Conservation (phyloP, 2,113 vertebrate species). For the Eclectus roratus region DNA sequence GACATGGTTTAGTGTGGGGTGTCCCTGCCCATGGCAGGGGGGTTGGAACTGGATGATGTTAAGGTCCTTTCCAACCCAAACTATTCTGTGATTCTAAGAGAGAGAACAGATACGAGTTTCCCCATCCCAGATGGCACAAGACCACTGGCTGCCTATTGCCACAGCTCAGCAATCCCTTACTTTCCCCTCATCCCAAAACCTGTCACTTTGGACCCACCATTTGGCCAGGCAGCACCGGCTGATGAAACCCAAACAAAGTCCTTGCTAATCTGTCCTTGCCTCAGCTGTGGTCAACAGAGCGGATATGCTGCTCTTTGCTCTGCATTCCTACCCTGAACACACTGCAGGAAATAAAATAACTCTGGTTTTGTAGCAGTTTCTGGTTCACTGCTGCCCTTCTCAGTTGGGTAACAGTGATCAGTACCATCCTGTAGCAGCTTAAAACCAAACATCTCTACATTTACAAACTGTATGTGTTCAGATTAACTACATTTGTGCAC, state of each 20-base stretch:
- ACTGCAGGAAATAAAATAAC: not conserved
- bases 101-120: not conserved
- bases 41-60: too few relatives aligned
- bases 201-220: not conserved
- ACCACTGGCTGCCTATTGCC: not conserved
- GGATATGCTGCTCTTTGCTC: not conserved
- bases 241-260: slow-evolving; percentile 56
- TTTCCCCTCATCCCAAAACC: not conserved
- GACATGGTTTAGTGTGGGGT: too few relatives aligned
- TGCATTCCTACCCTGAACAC: not conserved
- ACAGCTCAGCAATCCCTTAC: not conserved
- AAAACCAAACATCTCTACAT: not conserved
- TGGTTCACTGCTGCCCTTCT: not conserved
- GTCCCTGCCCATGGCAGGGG: too few relatives aligned
- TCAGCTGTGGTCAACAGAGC: not conserved
- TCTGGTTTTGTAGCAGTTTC: not conserved
- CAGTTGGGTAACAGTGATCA: not conserved
- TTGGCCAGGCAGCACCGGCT: not conserved
- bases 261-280: not conserved
- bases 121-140: not conserved
- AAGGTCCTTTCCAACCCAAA: too few relatives aligned
- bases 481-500: not conserved
- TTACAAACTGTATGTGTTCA: not conserved
- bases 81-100: too few relatives aligned
- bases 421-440: not conserved